Base-by-base conservation (phyloP, 2,888 invertebrate genomes). In the Gastracanthus pulcherrimus region DNA sequence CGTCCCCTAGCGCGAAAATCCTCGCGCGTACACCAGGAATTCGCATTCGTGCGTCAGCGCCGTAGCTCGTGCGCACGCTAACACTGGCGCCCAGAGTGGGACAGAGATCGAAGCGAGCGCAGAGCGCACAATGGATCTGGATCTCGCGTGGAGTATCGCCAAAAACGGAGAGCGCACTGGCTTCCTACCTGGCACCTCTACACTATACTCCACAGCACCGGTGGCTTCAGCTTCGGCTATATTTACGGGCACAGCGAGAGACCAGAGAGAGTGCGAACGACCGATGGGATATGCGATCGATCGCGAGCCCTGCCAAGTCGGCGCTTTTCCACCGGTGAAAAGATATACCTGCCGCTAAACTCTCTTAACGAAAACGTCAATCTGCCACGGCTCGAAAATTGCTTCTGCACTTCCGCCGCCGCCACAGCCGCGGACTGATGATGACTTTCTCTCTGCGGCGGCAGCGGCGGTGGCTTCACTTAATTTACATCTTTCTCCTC, bases 251-350 rank as follows among this genome's bases (percentile, higher is more conserved):
- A 31, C 16, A 70, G 67, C 19, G n/a, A n/a, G n/a, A n/a, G n/a
- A n/a, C n/a, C n/a, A 29, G 29, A 62, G 38, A 67, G 29, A 45
- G 81, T 23, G 81, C 77, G 76, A 82, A 80, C 80, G 82, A 82
- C 82, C 82, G 82, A 69, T 74, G 76, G 72, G 58, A 77, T 82
- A 82, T 82, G 82, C 80, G 82, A 80, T 80, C 80, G 76, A 82
- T 82, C 70, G 48, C 13, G 29, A 34, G 6, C 19, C 26, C 26
- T 66, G 75, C 70, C 77, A 71, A 77, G 70, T 64, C 62, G n/a
- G 9, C 34, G 16, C 60, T 60, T 60, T n/a, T 60, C 34, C n/a
- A 16, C 31, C 26, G n/a, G 51, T 13, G 9, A 41, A 3, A 2
- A 41, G 3, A 41, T 9, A 13, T 51, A 51, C 51, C 51, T 23